Evolutionary conservation across 2,113 vertebrate genomes (phyloP), one percentile per base, ranked within the genome.

Genomic region (Sceloporus undulatus): DNA sequence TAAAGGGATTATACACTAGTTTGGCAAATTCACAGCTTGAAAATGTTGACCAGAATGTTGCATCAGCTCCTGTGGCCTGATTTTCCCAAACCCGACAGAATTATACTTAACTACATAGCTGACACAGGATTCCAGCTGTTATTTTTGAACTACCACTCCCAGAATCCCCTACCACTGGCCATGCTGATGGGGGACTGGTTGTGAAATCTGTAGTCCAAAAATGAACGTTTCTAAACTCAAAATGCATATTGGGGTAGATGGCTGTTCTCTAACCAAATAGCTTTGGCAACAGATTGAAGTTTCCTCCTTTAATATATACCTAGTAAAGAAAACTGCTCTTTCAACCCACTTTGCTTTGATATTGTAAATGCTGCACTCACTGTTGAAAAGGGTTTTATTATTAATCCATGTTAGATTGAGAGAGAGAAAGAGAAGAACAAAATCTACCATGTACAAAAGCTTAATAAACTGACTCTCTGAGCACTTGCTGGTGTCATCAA

Each of bases 301-400:
- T 66, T 1, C 27, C 75, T 54, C 13, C 19, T 65, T 27, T 77
- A 85, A 85, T 16, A 19, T 0, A 13, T n/a, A 6, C 14, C 52
- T 71, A 1, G 38, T 34, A 56, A 42, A 74, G 89, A 90, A 71
- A 40, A 5, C 2, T 34, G 9, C 74, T 65, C 66, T 48, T 82
- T 9, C 73, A 85, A 66, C 6, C 16, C 85, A 27, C 56, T 88
- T 85, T 48, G 23, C 27, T 65, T 16, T 40, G 8, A 71, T 40
- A 6, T 23, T 73, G 38, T 42, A 56, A 86, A 9, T 42, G 48
- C 56, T 27, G 4, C 18, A 80, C 29, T 10, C 71, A 62, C 52
- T 87, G 34, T 77, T 66, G 73, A 56, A 87, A 89, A 66, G 8
- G 65, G 91, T 84, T 54, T n/a, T 83, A 86, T 42, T 3, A 74